Base-by-base conservation (phyloP, 2,797 vertebrate genomes). In the Aphelocoma californica region DNA sequence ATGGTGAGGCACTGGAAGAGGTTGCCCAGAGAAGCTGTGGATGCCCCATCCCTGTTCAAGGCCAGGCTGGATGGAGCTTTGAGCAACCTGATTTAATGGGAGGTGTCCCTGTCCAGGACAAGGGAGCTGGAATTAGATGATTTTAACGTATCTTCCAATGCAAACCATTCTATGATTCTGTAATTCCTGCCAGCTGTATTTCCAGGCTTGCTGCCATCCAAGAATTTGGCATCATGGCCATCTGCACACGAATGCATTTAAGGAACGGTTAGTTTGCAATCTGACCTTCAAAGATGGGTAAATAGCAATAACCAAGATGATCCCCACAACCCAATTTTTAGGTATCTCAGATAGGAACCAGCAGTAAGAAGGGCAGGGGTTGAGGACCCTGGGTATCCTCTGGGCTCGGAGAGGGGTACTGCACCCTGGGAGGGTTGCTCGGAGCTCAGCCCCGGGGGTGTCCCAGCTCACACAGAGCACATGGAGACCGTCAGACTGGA, bases 341-440 rank as follows among this genome's bases (percentile, higher is more conserved):
- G 28, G 7, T 29, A 6, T 21, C 18, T 78, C 40, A 58, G 45
- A 4, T 3, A 36, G 81, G 42, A 88, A 19, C 19, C 18, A 14
- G 8, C 4, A 17, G 29, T 13, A 20, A 25, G 56, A 34, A 70
- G 57, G 66, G 50, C 57, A 66, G 78, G n/a, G 34, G 6, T 5
- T 60, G 65, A 48, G 40, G 32, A 9, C 5, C 4, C 8, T 3
- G 20, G 18, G 16, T 31, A 8, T 72, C 16, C 53, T 54, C 19
- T 36, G 79, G 53, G 38, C 51, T 83, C 1, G 0, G 24, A 32
- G 16, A 23, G 20, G 21, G 18, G 32, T 26, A 7, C 12, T 40
- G 38, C 28, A 14, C 15, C 36, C 3, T 0, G n/a, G 24, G 31
- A 0, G 1, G 12, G 11, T 3, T 4, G 2, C 4, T 53, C 65